Evolutionary conservation across 2,113 vertebrate species (phyloP), one percentile per base, ranked within the genome.

Genomic region (Eleginops maclovinus): DNA sequence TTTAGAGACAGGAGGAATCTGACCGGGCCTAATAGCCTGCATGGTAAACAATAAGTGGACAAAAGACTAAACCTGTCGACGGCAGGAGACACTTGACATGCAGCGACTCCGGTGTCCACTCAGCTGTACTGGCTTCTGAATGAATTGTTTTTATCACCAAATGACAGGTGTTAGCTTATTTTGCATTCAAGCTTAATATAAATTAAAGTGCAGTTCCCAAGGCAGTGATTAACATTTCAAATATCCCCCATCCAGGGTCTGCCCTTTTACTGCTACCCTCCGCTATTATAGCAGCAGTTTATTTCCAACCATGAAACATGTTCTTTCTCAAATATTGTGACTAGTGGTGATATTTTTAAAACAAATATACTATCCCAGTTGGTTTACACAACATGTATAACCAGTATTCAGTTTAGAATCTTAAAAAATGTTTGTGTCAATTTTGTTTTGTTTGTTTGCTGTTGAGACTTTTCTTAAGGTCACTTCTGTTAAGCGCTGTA

Each of bases 141-240:
- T 61, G 0, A 65, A 56, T 12, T n/a, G 61, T 60, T 83, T 72
- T 68, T 59, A 68, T 63, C 73, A 46, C 72, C 64, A 72, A 77
- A 64, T 46, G 65, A 75, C 79, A 75, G 79, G 82, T 85, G 77
- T 85, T 82, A 19, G 22, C 22, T 83, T 9, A 2, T 28, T 21
- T 69, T 72, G 58, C 79, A 76, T 79, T 81, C 47, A 69, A 73
- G 76, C 63, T 26, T 66, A 71, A 76, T 62, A 56, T 65, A 72
- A 83, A 75, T 72, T 21, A 77, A 73, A 14, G 8, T 28, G 53
- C 59, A 54, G 36, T 53, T 82, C 76, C 70, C 73, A 31, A 53
- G 76, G 76, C 47, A 72, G 65, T 72, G 74, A 83, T 75, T 82
- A 85, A 61, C 72, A 72, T 82, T 77, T 87, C 54, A 86, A 87